A percentile compares a stretch with the other conserved stretches of the same genome.
Conservation (phyloP, 2,888 invertebrate species). For the Drosophila imparisetae region DNA sequence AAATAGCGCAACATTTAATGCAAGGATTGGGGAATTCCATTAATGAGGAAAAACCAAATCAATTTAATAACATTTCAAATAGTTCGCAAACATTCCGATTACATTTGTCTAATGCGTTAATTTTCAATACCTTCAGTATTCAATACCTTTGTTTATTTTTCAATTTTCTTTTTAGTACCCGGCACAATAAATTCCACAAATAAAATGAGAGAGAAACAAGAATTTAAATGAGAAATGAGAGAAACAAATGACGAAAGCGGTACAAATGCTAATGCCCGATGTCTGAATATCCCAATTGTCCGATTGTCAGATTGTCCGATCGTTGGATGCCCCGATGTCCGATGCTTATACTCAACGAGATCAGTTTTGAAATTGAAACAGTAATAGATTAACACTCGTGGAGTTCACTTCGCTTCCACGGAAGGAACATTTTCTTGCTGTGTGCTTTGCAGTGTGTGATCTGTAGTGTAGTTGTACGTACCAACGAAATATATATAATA, state of each 20-base stretch:
- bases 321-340: not conserved
- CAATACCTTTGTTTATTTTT: not conserved
- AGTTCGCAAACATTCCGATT: not conserved
- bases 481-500: slow-evolving; percentile 20
- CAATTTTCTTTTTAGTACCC: not conserved
- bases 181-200: slow-evolving; percentile 3
- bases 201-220: not conserved
- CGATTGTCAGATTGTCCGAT: not conserved
- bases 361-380: slow-evolving; percentile 51
- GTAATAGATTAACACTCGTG: slow-evolving; percentile 81
- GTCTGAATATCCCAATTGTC: not conserved
- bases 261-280: not conserved
- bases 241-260: slow-evolving; percentile 1
- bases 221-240: not conserved
- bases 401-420: slow-evolving; percentile 73
- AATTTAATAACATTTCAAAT: not conserved
- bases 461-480: slow-evolving; percentile 73
- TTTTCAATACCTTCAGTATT: not conserved
- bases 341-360: slow-evolving; percentile 14
- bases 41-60: no score
- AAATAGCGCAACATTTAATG: not conserved
- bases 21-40: not conserved
- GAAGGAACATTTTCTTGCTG: slow-evolving; percentile 59
- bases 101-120: not conserved
- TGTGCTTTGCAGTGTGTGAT: slow-evolving; percentile 59